Evolutionary conservation across 2,888 invertebrate species (phyloP), one percentile per base, ranked within the genome.

Genomic region (Epistrophe eligans): DNA sequence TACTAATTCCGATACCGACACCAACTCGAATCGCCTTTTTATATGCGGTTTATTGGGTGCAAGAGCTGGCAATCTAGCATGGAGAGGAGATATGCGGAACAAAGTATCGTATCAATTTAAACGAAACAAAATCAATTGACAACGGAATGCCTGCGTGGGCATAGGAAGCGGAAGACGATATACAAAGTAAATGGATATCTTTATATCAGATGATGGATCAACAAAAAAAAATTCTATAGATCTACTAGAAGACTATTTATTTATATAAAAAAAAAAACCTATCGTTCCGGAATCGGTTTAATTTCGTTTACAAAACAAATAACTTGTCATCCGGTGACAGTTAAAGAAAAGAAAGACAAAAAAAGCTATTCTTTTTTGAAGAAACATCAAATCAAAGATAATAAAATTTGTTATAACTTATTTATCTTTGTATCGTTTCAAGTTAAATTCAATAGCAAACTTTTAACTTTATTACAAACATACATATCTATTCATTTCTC

Each of bases 161-260:
- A 62, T 43, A 62, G 62, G 40, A 62, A 62, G 43, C 62, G 62
- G 62, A 62, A 60, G 60, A 3, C 13, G 19, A 38, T 60, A 40
- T 40, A 40, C 43, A 62, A 43, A 11, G 58, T 43, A 62, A 62
- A 2, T 24, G 24, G 62, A 62, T 62, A 62, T 43, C 15, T 43
- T 62, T 40, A 24, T 62, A 43, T 43, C 24, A 28, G 55, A 55
- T 43, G 62, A 43, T 43, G 43, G 43, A 62, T 62, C 62, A 62
- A 38, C 62, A 24, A 43, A n/a, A n/a, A n/a, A n/a, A n/a, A n/a
- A n/a, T n/a, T n/a, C n/a, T n/a, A n/a, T n/a, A 11, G 10, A 35
- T 32, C 10, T 57, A 58, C 32, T 32, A 57, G 9, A 57, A 57
- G 5, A 57, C 35, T 57, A 13, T 28, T 8, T 55, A 28, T 55